phyloP scores from a whole-genome alignment of 2,888 invertebrate species.

The Oscheius sp. region DNA sequence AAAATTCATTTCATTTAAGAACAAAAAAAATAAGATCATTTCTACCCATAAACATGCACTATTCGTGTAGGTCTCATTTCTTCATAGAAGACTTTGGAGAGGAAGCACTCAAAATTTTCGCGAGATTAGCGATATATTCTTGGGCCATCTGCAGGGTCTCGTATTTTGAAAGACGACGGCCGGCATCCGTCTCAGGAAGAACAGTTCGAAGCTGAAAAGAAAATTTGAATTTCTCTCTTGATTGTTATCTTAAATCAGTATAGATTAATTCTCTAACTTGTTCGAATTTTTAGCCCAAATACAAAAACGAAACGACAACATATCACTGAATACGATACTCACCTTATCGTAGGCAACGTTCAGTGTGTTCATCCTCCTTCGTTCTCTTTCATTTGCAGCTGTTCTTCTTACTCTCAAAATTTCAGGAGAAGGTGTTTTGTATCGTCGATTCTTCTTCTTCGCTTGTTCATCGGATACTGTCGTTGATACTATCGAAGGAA shows the following conservation, averaged over 20 bases:
- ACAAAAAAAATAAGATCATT: neutral
- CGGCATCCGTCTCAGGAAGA: slow-evolving; percentile 68
- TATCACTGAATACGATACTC: no score
- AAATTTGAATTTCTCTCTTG: no score
- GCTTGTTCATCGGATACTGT: slow-evolving; percentile 8
- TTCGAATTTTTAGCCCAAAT: no score
- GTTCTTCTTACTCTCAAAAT: slow-evolving; percentile 57
- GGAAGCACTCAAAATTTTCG: slow-evolving; percentile 37
- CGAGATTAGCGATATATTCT: slow-evolving; percentile 63
- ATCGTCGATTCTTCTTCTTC: slow-evolving; percentile 52
- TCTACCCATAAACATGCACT: neutral
- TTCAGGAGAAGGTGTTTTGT: slow-evolving; percentile 69
- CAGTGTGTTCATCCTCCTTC: slow-evolving; percentile 68
- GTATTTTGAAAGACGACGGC: slow-evolving; percentile 68
- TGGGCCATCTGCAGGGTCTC: slow-evolving; percentile 70
- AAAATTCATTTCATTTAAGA: slow-evolving; percentile 2
- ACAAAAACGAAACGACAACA: no score
- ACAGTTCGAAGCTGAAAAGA: slow-evolving; percentile 64
- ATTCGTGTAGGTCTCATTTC: neutral
- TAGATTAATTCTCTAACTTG: no score
- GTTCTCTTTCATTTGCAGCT: slow-evolving; percentile 67
- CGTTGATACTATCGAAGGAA: neutral
- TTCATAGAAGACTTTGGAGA: slow-evolving; percentile 8
- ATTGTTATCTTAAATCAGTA: no score
- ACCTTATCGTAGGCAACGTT: slow-evolving; percentile 69